phyloP scores from a whole-genome alignment of 2,113 vertebrate genomes.

The Anser cygnoides region DNA sequence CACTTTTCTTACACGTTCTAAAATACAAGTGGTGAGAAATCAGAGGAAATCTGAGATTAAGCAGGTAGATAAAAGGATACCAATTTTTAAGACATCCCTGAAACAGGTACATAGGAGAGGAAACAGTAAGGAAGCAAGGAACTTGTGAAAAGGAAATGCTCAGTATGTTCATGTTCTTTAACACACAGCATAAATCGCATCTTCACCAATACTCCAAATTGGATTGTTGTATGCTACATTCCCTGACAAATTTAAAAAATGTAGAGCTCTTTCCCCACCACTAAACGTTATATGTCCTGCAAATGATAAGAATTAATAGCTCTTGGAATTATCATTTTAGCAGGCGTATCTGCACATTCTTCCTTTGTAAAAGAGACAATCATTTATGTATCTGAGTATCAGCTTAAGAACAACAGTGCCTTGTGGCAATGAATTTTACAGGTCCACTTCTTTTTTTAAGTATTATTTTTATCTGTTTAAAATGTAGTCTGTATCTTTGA shows the following conservation, averaged over 20 bases:
- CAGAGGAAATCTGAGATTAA: not conserved
- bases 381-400: not conserved
- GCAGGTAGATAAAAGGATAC: not conserved
- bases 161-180: not conserved
- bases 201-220: not conserved
- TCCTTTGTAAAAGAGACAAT: not conserved
- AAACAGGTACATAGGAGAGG: not conserved
- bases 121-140: not conserved
- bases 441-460: not conserved
- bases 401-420: not conserved
- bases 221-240: not conserved
- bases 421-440: not conserved
- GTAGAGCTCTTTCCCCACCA: not conserved
- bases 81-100: not conserved
- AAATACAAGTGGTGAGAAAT: not conserved
- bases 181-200: not conserved
- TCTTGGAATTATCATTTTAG: not conserved
- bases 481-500: not conserved
- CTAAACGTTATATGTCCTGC: not conserved
- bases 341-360: not conserved
- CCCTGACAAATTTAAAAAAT: not conserved
- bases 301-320: not conserved
- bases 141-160: not conserved
- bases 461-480: not conserved
- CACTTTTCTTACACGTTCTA: not conserved